Evolutionary conservation across 2,797 vertebrate genomes (phyloP).

Genomic region (Sebastes diploproa): DNA sequence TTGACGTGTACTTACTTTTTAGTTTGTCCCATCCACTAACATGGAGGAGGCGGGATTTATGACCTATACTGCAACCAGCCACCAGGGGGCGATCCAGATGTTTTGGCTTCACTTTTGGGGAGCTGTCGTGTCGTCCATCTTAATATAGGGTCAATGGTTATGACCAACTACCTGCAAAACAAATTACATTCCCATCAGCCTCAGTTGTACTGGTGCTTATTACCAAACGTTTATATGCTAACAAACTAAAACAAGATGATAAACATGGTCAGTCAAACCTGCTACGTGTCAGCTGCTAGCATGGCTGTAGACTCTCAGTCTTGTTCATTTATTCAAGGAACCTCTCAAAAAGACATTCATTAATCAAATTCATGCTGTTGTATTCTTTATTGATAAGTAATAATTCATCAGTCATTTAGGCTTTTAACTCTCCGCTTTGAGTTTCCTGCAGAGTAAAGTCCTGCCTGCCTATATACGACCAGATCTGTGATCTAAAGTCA

Average conservation of each 20-base stretch:
- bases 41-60: no score
- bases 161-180: not conserved
- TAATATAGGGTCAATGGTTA: not conserved
- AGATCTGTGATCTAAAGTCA: slow-evolving; percentile 1
- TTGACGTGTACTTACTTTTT: no score
- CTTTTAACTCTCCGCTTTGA: not conserved
- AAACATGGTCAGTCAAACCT: not conserved
- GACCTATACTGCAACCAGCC: no score
- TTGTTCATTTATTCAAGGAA: not conserved
- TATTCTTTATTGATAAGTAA: not conserved
- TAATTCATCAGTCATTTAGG: not conserved
- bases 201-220: not conserved
- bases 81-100: no score
- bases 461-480: not conserved
- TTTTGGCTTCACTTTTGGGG: no score
- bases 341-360: not conserved
- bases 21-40: no score
- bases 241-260: not conserved
- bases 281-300: not conserved
- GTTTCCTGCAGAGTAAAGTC: not conserved
- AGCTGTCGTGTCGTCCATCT: rapidly evolving
- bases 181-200: not conserved
- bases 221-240: not conserved
- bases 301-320: not conserved
- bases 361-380: not conserved